Conservation (phyloP, 2,797 vertebrate species). For the Oceanodroma leucorhoa region DNA sequence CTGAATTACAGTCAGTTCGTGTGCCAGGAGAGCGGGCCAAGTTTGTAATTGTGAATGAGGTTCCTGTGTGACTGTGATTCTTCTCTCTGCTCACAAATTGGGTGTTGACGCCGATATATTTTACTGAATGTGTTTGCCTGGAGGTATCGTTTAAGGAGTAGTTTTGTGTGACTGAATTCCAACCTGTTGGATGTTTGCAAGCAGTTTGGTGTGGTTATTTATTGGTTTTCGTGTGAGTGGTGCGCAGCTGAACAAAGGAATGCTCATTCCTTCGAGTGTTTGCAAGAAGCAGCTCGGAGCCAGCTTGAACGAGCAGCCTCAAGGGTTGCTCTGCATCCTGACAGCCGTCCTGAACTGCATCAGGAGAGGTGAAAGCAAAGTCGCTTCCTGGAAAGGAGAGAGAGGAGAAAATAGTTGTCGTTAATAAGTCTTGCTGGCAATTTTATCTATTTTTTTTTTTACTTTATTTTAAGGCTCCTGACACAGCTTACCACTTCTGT, state of each 20-base stretch:
- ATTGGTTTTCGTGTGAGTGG: neutral
- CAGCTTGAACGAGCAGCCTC: neutral
- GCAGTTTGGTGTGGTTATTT: neutral
- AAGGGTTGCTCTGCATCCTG: neutral
- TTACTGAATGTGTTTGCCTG: neutral
- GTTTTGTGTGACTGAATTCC: neutral
- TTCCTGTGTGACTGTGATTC: neutral
- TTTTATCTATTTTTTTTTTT: neutral
- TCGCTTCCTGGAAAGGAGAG: neutral
- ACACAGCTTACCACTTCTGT: neutral
- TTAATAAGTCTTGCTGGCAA: neutral
- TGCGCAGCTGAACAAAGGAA: neutral
- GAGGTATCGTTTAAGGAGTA: neutral
- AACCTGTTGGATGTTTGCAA: neutral
- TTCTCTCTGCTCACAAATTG: neutral
- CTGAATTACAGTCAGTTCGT: fast-evolving
- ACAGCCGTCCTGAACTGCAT: neutral
- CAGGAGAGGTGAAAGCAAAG: neutral
- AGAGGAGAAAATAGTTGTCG: neutral
- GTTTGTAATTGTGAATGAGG: neutral
- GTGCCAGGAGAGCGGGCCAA: neutral
- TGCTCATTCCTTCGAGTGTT: neutral
- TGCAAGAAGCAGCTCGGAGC: neutral
- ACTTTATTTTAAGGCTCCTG: neutral
- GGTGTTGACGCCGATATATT: fast-evolving